Base-by-base conservation (phyloP, 2,797 vertebrate genomes). In the Anguilla anguilla region DNA sequence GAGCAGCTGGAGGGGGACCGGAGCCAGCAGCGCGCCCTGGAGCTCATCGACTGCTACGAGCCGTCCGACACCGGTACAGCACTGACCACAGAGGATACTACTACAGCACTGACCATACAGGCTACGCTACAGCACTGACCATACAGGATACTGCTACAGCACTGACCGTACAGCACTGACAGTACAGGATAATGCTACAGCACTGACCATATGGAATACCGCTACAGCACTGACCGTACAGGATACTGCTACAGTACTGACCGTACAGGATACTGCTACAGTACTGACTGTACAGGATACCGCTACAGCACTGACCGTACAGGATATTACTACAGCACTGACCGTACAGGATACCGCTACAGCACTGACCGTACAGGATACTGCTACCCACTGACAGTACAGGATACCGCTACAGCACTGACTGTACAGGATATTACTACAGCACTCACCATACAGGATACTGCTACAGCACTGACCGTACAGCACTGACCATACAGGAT, bases 11-110 rank as follows among this genome's bases (percentile, higher is more conserved):
- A 98, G 87, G 93, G 89, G 0, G 94, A 96, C 1, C 88, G 69
- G 7, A 94, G 96, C 39, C 89, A 94, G 55, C 95, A 96, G 85
- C 94, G 95, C 3, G 97, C 98, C 55, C 94, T 95, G 93, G 95
- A 97, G 90, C 95, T 99, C 83, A 98, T 99, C 0, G 94, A 95
- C 61, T 93, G 92, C 89, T 97, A 98, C 0, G 98, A 99, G 86
- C 97, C 97, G 0, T 99, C 98, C 0, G 97, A 97, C 28, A 96
- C 95, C 10, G 98, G 98, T 99, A 94, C 81, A 64, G 11, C 46
- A 77, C 35, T 77, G 35, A 77, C 11, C 28, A n/a, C 6, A 7
- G 3, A 17, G 72, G 28, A 15, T 4, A 11, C 35, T 43, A 2
- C 0, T 77, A 43, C 15, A 17, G 72, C 31, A 77, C 35, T 67